Evolutionary conservation across 2,797 vertebrate genomes (phyloP), one percentile per base, ranked within the genome.

Genomic region (Sebastes paucispinis): DNA sequence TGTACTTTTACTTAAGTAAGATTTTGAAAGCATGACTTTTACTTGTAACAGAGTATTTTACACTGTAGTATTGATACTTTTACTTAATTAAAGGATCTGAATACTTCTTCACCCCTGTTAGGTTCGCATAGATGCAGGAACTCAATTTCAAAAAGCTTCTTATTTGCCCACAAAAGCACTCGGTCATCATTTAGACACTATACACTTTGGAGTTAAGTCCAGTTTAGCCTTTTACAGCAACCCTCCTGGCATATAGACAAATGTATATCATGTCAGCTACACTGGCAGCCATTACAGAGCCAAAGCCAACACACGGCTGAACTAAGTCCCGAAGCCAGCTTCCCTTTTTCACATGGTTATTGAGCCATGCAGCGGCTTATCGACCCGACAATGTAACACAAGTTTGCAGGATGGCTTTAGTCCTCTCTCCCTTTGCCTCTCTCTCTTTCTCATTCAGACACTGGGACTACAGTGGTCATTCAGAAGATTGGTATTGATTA

Each of bases 271-370:
- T 78, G 81, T 88, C 84, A 84, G 77, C 82, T 24, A 24, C 67
- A 80, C 67, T 64, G 78, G 79, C 76, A 83, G 79, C 86, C 80
- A 82, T 85, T 80, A 87, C 69, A 83, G 55, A 80, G 57, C 73
- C 71, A 82, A 85, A 77, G 77, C 73, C 75, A 86, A 83, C 80
- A 85, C 75, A 73, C 22, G 5, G 81, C 78, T 62, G 70, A 81
- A 60, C 75, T 71, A 75, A 81, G 82, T 85, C 85, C 79, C 70
- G 70, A 79, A 86, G 75, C 86, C 77, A 88, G 85, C 82, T 89
- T 90, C 80, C 86, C 80, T 84, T 87, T 90, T 87, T 90, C 86
- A 89, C 85, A 83, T 75, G 60, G 85, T 79, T 88, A 91, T 86
- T 87, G 86, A 93, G 82, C 85, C 90, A 76, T 87, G 87, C 84